Evolutionary conservation across 2,888 invertebrate genomes (phyloP), one percentile per base, ranked within the genome.

Genomic region (Amorpha juglandis): DNA sequence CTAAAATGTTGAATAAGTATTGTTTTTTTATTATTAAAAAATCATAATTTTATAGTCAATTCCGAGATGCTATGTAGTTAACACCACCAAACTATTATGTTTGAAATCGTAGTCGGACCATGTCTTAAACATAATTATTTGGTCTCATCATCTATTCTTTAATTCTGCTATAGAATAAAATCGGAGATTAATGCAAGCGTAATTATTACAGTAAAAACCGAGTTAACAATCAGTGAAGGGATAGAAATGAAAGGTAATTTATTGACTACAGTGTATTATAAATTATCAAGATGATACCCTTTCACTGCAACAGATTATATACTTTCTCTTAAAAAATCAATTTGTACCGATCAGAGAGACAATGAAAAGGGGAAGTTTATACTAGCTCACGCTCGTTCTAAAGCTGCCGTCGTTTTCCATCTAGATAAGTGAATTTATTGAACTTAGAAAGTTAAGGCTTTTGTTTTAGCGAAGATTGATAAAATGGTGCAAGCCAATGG

Each of bases 301-400:
- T 86, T 86, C 83, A 78, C 83, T 76, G 68, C 70, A 71, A 74
- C 65, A 63, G 68, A 79, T 81, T 82, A 82, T 72, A 79, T 74
- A 85, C 87, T 88, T 88, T 89, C 87, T 79, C 82, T 76, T 77
- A 75, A 83, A 84, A 87, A 86, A 87, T 27, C 87, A 78, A 87
- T 87, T 86, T 84, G 82, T 81, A 78, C 72, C 73, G 72, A 83
- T 81, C 79, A 70, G 70, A 70, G 73, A 82, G 78, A 86, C 86
- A 85, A 87, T 84, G 80, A 80, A 77, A 78, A 79, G 74, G 27
- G 75, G 80, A 77, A 78, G 74, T 80, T 79, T 78, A 12, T 58
- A 79, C 76, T 76, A 72, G 73, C 78, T 75, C 74, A 77, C 76
- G 77, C 67, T 70, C 70, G 74, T 72, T 71, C 53, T 8, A 65